These are phyloP conservation scores for Falco peregrinus DNA, from an alignment of 2,797 vertebrate genomes.

Conservation along the genomic window DNA sequence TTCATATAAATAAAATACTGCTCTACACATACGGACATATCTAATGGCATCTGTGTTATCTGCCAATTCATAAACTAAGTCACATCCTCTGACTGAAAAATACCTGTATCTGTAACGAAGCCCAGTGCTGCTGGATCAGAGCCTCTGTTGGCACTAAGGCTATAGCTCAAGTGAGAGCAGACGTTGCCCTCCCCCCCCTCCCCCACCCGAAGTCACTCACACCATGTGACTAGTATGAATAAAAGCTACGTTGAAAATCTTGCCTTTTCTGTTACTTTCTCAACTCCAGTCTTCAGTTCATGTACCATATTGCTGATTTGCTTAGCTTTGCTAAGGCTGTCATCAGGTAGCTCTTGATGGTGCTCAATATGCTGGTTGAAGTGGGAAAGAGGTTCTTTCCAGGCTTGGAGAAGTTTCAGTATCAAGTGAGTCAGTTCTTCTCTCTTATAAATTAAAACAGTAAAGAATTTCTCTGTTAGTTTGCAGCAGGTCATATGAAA, in stretches of 20 bases:
- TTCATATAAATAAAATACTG: not conserved
- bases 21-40: not conserved
- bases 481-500: not conserved
- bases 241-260: not conserved
- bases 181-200: no score
- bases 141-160: not conserved
- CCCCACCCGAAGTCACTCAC: not conserved
- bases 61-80: not conserved
- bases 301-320: slow-evolving; percentile 85
- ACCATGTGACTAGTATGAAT: not conserved
- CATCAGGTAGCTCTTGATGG: slow-evolving; percentile 73
- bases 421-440: slow-evolving; percentile 83
- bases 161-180: not conserved
- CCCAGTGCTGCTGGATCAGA: not conserved
- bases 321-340: slow-evolving; percentile 82
- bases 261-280: slow-evolving; percentile 84
- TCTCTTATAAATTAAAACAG: slow-evolving; percentile 62
- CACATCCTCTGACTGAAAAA: not conserved
- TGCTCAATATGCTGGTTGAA: slow-evolving; percentile 80
- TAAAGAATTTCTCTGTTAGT: not conserved
- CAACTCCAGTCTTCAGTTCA: slow-evolving; percentile 80
- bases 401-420: slow-evolving; percentile 82
- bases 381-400: slow-evolving; percentile 83
- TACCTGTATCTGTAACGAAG: not conserved
- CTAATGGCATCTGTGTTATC: not conserved